Conservation (phyloP, 2,797 vertebrate species). For the Champsocephalus esox region DNA sequence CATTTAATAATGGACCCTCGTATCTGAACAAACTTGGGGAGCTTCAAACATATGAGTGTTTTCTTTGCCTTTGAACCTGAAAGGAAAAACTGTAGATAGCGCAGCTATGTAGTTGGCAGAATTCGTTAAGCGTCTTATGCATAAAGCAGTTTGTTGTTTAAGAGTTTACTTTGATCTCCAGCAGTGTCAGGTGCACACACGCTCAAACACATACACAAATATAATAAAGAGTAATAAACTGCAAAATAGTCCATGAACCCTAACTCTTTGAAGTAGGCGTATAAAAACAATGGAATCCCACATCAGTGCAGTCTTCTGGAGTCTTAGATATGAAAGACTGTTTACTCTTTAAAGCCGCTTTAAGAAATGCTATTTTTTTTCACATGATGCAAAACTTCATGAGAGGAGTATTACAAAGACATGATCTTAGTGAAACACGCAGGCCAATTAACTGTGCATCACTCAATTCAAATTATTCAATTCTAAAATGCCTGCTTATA, state of each 20-base stretch:
- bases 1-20: slow-evolving; percentile 7
- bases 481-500: slow-evolving; percentile 9
- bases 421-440: neutral
- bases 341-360: slow-evolving; percentile 41
- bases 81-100: slow-evolving; percentile 12
- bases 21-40: slow-evolving; percentile 13
- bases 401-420: slow-evolving; percentile 23
- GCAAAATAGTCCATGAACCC: slow-evolving; percentile 43
- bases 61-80: slow-evolving; percentile 39
- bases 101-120: slow-evolving; percentile 36
- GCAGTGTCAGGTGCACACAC: slow-evolving; percentile 34
- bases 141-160: slow-evolving; percentile 62
- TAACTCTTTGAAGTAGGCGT: slow-evolving; percentile 60
- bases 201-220: neutral
- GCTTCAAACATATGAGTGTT: slow-evolving; percentile 31
- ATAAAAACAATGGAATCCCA: slow-evolving; percentile 52
- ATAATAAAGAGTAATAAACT: slow-evolving; percentile 45
- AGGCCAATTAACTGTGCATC: neutral
- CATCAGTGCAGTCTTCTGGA: slow-evolving; percentile 37
- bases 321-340: slow-evolving; percentile 45
- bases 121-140: slow-evolving; percentile 65
- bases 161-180: slow-evolving; percentile 69
- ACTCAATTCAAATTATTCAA: neutral
- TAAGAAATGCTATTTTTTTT: slow-evolving; percentile 9
- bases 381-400: slow-evolving; percentile 26